These are phyloP conservation scores for Fulmarus glacialis DNA, from an alignment of 2,113 vertebrate species.

Conservation along the genomic window DNA sequence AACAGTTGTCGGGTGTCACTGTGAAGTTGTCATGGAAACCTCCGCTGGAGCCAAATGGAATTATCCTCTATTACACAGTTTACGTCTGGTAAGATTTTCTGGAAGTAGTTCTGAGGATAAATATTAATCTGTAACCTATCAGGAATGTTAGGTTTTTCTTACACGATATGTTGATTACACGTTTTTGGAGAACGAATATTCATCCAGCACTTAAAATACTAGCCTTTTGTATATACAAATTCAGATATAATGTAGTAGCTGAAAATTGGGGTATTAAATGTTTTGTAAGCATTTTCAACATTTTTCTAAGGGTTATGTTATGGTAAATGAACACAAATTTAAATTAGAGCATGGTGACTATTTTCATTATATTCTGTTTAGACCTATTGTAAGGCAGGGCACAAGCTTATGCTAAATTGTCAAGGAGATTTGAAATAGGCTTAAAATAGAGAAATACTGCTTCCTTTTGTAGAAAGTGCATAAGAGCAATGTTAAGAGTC, in stretches of 20 bases:
- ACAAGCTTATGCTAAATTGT: not conserved
- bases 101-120: slow-evolving; percentile 76
- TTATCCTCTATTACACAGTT: slow-evolving; percentile 92
- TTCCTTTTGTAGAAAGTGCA: not conserved
- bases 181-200: not conserved
- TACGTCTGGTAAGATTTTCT: slow-evolving; percentile 90
- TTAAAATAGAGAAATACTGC: not conserved
- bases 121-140: slow-evolving; percentile 71
- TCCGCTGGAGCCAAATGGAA: slow-evolving; percentile 89
- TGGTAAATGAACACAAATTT: not conserved
- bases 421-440: not conserved
- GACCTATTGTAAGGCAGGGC: not conserved
- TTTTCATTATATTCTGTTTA: not conserved
- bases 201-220: not conserved
- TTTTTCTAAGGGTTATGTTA: not conserved
- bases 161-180: not conserved
- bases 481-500: not conserved
- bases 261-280: not conserved
- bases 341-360: not conserved
- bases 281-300: not conserved
- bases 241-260: not conserved
- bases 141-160: slow-evolving; percentile 67
- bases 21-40: slow-evolving; percentile 93
- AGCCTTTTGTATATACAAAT: not conserved
- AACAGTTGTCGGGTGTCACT: slow-evolving; percentile 89